Evolutionary conservation across 2,888 invertebrate genomes (phyloP).

Genomic region (Orthonychiurus folsomi): DNA sequence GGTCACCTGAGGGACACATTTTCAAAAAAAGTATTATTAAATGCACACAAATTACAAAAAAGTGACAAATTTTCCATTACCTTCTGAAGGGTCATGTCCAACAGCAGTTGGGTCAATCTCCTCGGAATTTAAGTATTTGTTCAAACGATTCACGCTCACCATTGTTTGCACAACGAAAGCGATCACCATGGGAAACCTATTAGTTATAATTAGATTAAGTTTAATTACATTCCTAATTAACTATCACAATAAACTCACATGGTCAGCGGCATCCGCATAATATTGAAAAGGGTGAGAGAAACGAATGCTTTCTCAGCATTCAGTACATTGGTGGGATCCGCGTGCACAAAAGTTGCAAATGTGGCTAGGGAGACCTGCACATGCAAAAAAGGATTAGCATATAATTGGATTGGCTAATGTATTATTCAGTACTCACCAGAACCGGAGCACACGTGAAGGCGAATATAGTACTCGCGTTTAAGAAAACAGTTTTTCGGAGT

Average conservation of each 20-base stretch:
- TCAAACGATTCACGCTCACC: conserved; percentile 7
- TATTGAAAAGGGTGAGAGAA: conserved; percentile 7
- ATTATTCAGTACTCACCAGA: too few species aligned
- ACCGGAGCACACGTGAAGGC: conserved; percentile 1
- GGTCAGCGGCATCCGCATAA: conserved; percentile 11
- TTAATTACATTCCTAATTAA: too few species aligned
- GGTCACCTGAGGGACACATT: conserved; percentile 54
- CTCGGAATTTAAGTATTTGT: conserved; percentile 5
- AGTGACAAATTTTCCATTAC: too few species aligned
- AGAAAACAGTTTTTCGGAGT: conserved; percentile 46
- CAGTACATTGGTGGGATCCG: neutral
- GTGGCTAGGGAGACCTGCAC: conserved; percentile 1
- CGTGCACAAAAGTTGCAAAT: neutral
- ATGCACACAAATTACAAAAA: too few species aligned
- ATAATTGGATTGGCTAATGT: neutral
- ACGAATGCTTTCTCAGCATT: conserved; percentile 10
- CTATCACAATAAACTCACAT: conserved; percentile 36
- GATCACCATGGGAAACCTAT: conserved; percentile 3
- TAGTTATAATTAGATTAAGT: too few species aligned
- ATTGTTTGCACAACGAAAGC: conserved; percentile 1
- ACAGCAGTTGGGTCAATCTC: conserved; percentile 7
- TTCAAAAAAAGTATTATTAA: neutral
- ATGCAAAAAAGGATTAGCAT: conserved; percentile 5
- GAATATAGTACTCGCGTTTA: conserved; percentile 38
- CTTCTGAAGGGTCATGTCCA: conserved; percentile 6